A percentile compares a stretch with the other conserved stretches of the same genome.
Evolutionary conservation across 2,888 invertebrate species (phyloP).

Genomic region (Synergus itoensis): DNA sequence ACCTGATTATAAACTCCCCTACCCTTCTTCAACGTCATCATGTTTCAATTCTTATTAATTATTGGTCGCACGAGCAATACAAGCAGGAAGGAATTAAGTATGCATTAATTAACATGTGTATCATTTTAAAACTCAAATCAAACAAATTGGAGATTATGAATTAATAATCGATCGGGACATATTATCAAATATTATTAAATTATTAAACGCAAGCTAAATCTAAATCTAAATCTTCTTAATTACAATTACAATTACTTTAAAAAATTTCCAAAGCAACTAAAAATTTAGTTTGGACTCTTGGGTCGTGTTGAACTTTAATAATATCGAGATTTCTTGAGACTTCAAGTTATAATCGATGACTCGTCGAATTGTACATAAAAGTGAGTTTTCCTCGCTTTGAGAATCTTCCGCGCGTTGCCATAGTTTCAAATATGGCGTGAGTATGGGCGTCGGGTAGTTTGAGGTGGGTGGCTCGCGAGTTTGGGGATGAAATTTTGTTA

Average conservation of each 20-base stretch:
- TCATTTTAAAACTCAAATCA: not conserved
- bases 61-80: constrained; percentile 17
- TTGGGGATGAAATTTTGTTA: constrained; percentile 45
- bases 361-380: constrained; percentile 37
- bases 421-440: constrained; percentile 58
- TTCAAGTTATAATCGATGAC: constrained; percentile 14
- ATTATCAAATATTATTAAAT: not conserved
- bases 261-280: not conserved
- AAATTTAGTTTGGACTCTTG: not conserved
- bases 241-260: no score
- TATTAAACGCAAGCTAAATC: not conserved
- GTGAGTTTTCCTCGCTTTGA: constrained; percentile 40
- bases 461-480: constrained; percentile 35
- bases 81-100: constrained; percentile 10
- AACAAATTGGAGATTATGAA: no score
- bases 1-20: constrained; percentile 41
- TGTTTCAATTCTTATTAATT: constrained; percentile 42
- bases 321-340: constrained; percentile 32
- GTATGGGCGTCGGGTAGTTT: constrained; percentile 47
- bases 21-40: constrained; percentile 36
- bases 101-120: constrained; percentile 24
- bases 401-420: constrained; percentile 52
- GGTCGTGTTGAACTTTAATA: not conserved
- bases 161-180: no score
- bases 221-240: no score